Percentiles rank a stretch among this genome's conserved stretches.
Evolutionary conservation across 2,797 vertebrate genomes (phyloP).

Genomic region (Pampus argenteus): DNA sequence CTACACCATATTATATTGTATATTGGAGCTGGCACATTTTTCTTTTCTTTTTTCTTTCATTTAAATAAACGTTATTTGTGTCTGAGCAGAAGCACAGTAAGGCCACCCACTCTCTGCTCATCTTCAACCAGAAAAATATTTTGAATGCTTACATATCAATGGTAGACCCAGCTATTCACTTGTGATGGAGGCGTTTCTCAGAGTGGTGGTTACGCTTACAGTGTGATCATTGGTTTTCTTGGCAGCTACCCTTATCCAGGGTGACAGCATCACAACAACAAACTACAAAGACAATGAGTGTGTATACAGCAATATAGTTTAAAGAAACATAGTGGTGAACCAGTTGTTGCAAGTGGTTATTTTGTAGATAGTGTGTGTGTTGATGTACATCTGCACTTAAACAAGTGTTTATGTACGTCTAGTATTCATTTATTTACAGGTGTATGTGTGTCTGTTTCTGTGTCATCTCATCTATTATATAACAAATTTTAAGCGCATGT

Average conservation of each 20-base stretch:
- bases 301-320: slow-evolving; percentile 63
- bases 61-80: not conserved
- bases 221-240: slow-evolving; percentile 75
- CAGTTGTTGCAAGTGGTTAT: slow-evolving; percentile 65
- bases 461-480: slow-evolving; percentile 23
- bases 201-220: slow-evolving; percentile 57
- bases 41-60: not conserved
- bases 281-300: slow-evolving; percentile 51
- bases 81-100: slow-evolving; percentile 7
- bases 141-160: slow-evolving; percentile 36
- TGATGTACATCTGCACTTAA: slow-evolving; percentile 44
- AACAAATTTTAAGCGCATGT: slow-evolving; percentile 48
- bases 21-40: not conserved
- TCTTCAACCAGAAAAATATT: slow-evolving; percentile 29
- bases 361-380: slow-evolving; percentile 63
- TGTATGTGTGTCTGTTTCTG: slow-evolving; percentile 51
- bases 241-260: slow-evolving; percentile 73
- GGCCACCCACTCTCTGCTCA: not conserved
- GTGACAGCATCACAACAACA: slow-evolving; percentile 71
- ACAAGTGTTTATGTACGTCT: slow-evolving; percentile 47
- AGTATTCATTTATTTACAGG: slow-evolving; percentile 36
- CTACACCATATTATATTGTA: slow-evolving; percentile 16
- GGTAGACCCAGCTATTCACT: slow-evolving; percentile 36
- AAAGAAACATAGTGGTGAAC: slow-evolving; percentile 66
- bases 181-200: slow-evolving; percentile 44